Evolutionary conservation across 2,888 invertebrate species (phyloP).

Genomic region (Quadroppia sp.): DNA sequence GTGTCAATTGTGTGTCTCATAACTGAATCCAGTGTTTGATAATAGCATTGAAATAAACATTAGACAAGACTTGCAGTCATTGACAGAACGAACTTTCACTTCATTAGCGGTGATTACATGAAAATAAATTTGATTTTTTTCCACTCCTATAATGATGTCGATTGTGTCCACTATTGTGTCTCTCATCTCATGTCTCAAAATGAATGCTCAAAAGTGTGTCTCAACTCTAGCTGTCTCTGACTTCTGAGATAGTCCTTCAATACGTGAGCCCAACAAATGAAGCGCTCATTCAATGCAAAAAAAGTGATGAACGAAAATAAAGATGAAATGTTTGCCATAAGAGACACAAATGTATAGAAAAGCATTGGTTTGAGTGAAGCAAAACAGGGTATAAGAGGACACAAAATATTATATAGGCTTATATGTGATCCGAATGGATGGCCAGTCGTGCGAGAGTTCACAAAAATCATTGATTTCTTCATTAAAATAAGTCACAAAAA

Average conservation of each 20-base stretch:
- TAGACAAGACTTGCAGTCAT: too few relatives aligned
- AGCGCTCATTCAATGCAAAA: background rate
- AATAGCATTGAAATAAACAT: constrained; percentile 9
- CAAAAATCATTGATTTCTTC: background rate
- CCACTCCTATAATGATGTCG: constrained; percentile 23
- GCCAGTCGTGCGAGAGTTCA: constrained; percentile 12
- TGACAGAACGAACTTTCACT: constrained; percentile 15
- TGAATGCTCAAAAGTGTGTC: background rate
- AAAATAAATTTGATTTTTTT: constrained; percentile 37
- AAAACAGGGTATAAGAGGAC: constrained; percentile 27
- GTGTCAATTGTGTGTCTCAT: background rate
- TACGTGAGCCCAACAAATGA: constrained; percentile 15
- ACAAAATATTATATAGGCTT: constrained; percentile 4
- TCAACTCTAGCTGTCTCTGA: background rate
- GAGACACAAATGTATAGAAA: background rate
- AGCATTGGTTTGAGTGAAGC: constrained; percentile 2
- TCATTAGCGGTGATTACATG: constrained; percentile 29
- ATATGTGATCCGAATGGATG: background rate
- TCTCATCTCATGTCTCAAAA: background rate
- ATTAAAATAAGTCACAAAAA: background rate
- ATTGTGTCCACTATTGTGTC: constrained; percentile 23
- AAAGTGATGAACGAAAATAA: too few relatives aligned
- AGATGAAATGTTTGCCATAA: constrained; percentile 15
- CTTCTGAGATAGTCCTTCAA: background rate
- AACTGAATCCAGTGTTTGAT: background rate